Evolutionary conservation across 2,113 vertebrate genomes (phyloP).

Genomic region (Vulpes lagopus): DNA sequence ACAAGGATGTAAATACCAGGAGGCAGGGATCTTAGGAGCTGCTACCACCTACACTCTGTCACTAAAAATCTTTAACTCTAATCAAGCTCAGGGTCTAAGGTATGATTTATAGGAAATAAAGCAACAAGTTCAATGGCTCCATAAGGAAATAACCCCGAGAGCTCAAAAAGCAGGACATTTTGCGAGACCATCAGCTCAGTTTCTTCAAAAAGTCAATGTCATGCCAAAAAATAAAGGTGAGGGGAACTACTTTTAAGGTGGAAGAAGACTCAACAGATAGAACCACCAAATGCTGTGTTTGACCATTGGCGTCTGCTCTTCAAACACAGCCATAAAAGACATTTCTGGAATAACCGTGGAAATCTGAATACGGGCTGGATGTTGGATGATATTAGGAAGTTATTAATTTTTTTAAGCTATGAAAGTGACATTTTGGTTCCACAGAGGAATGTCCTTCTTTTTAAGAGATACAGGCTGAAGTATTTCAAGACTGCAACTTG

Average conservation of each 20-base stretch:
- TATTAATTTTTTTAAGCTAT: constrained; percentile 43
- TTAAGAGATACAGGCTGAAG: background rate
- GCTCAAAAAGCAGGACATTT: background rate
- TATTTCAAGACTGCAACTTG: background rate
- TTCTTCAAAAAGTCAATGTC: background rate
- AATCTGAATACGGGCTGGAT: background rate
- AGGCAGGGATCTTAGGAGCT: background rate
- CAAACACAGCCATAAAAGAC: background rate
- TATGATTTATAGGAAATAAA: background rate
- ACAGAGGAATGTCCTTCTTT: background rate
- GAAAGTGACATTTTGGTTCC: background rate
- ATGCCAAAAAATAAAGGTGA: background rate
- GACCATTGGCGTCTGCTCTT: background rate
- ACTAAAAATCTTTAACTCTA: background rate
- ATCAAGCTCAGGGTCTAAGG: background rate
- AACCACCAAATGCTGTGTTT: background rate
- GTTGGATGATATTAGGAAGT: background rate
- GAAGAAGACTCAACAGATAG: background rate
- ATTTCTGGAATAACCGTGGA: background rate
- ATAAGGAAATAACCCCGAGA: background rate
- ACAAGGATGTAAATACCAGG: too few species aligned
- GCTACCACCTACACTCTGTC: background rate
- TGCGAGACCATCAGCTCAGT: background rate
- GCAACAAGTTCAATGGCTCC: background rate
- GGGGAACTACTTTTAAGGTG: background rate